These are phyloP conservation scores for Metalampra italica DNA, from an alignment of 2,888 invertebrate genomes.

Conservation along the genomic window DNA sequence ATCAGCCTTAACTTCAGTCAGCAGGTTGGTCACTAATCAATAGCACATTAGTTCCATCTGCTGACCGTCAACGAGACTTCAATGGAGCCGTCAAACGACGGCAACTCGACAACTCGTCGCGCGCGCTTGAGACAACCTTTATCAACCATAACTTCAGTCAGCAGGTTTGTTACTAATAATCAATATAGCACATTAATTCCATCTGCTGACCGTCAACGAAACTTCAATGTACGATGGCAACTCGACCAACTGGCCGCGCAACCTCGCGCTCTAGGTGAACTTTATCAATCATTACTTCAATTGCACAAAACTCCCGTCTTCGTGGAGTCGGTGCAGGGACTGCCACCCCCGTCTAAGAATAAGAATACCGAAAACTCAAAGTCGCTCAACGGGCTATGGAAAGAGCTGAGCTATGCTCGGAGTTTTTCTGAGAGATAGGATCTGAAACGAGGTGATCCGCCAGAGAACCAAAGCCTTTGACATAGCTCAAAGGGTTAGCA, in stretches of 20 bases:
- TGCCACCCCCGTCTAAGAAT: too few species aligned
- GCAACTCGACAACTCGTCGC: slow-evolving; percentile 96
- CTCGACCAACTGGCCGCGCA: slow-evolving; percentile 96
- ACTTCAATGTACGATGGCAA: slow-evolving; percentile 96
- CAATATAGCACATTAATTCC: too few species aligned
- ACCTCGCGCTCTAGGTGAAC: slow-evolving; percentile 96
- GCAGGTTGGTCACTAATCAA: too few species aligned
- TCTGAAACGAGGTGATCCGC: too few species aligned
- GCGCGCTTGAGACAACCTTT: slow-evolving; percentile 98
- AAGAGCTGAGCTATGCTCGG: too few species aligned
- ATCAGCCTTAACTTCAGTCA: slow-evolving; percentile 99
- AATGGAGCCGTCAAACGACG: slow-evolving; percentile 97
- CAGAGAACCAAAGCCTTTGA: too few species aligned
- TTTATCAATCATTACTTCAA: slow-evolving; percentile 99
- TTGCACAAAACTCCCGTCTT: too few species aligned
- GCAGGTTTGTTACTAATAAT: slow-evolving; percentile 81
- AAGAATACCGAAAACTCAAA: slow-evolving; percentile 98
- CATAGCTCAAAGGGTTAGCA: too few species aligned
- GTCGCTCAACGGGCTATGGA: slow-evolving; percentile 95
- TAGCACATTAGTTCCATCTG: too few species aligned
- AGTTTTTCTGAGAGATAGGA: too few species aligned
- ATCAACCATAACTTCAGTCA: slow-evolving; percentile 99
- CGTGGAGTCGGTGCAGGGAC: slow-evolving; percentile 98
- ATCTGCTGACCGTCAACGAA: slow-evolving; percentile 98
- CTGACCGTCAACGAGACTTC: slow-evolving; percentile 99